Evolutionary conservation across 1,140 invertebrate species (phyloP).

Genomic region (Trinorchestia longiramus): DNA sequence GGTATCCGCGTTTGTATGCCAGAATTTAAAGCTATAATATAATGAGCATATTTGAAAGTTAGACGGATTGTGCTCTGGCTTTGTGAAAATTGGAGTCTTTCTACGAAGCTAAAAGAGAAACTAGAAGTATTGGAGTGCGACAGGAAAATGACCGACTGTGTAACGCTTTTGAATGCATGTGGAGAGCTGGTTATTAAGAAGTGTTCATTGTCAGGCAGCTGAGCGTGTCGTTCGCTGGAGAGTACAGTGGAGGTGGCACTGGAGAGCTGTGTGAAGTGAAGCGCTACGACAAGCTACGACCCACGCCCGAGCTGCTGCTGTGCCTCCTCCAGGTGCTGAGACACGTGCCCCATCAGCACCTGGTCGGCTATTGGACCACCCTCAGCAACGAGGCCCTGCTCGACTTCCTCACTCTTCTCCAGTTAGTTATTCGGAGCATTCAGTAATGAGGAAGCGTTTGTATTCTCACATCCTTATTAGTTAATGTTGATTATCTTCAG

Average conservation of each 20-base stretch:
- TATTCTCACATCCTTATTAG: neutral
- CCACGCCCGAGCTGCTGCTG: conserved; percentile 85
- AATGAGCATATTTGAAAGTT: no score
- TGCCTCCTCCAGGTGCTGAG: conserved; percentile 93
- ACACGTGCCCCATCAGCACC: conserved; percentile 86
- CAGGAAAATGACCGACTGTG: no score
- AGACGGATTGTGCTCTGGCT: no score
- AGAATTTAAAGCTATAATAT: no score
- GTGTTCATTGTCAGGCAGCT: conserved; percentile 57
- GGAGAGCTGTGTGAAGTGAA: conserved; percentile 64
- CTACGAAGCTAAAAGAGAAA: no score
- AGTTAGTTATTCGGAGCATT: conserved; percentile 75
- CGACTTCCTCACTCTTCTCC: conserved; percentile 84
- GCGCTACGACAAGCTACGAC: conserved; percentile 82
- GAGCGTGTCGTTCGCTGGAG: conserved; percentile 66
- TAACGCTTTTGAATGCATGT: no score
- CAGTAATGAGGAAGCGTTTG: conserved; percentile 61
- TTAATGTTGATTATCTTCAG: neutral
- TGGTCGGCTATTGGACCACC: conserved; percentile 92
- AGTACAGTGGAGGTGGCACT: conserved; percentile 59
- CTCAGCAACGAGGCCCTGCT: conserved; percentile 81
- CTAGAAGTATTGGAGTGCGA: no score
- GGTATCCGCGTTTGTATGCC: no score
- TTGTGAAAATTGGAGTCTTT: no score
- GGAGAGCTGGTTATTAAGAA: neutral